Base-by-base conservation (phyloP, 2,888 invertebrate genomes). In the Philonicus albiceps region DNA sequence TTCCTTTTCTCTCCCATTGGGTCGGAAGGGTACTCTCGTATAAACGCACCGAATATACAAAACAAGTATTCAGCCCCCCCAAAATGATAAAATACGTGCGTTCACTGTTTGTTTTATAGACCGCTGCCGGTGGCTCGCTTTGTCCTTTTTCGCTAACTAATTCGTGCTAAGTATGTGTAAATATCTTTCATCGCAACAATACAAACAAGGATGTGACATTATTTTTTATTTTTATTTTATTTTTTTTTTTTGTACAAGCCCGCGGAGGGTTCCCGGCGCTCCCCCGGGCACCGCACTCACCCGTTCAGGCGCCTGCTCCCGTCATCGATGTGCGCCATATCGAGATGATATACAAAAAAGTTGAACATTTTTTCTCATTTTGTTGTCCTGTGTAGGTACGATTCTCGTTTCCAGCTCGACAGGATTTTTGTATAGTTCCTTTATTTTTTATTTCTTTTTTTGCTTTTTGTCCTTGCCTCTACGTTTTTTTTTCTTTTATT, bases 21-120 rank as follows among this genome's bases (percentile, higher is more conserved):
- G 1, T 7, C 22, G 19, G 27, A n/a, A 27, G 7, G 64, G 49
- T 5, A 11, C 22, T 7, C 64, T 64, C 64, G 64, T 64, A 64
- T 27, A 7, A 19, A 64, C 64, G 64, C 64, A 64, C 19, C 64
- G 49, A 19, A 22, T 64, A 64, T 22, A 64, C 64, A 64, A 64
- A 64, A 64, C 64, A 64, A 64, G 27, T 22, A 64, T 22, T 64
- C 49, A 22, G 22, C 27, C 27, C 64, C 27, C 27, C 64, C 64
- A 64, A 64, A 64, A 64, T 27, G 22, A 11, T 19, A 64, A 75
- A 85, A 75, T 85, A 85, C 40, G 75, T 85, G 75, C 74, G 85
- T 85, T 85, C 55, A 75, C 43, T 85, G 85, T 85, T 84, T 85
- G 75, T 75, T 85, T 85, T 85, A 49, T 27, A n/a, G 49, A 64